A percentile compares a stretch with the other conserved stretches of the same genome.
Conservation (phyloP, 2,888 invertebrate species). For the Ophion ellenae region DNA sequence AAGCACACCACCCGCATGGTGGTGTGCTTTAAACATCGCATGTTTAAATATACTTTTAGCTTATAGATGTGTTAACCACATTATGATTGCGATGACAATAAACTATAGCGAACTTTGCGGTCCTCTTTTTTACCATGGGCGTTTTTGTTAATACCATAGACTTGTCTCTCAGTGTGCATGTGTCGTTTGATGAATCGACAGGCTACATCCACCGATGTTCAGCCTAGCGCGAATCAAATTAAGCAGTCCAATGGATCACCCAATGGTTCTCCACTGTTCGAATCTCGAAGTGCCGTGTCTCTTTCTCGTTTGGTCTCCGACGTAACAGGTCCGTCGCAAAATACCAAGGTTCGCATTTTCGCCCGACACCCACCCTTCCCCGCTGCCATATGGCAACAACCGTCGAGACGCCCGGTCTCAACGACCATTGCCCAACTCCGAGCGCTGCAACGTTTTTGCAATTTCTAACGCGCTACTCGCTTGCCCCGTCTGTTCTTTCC, state of each 20-base stretch:
- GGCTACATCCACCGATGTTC: background rate
- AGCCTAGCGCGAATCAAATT: background rate
- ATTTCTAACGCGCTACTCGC: slow-evolving; percentile 48
- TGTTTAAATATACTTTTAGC: too few relatives aligned
- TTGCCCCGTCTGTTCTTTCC: slow-evolving; percentile 1
- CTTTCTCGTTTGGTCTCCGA: slow-evolving; percentile 13
- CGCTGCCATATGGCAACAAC: slow-evolving; percentile 28
- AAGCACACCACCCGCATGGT: too few relatives aligned
- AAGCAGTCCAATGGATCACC: background rate
- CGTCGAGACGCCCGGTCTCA: slow-evolving; percentile 29
- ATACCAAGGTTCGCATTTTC: slow-evolving; percentile 60
- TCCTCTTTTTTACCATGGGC: too few relatives aligned
- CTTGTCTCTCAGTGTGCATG: background rate
- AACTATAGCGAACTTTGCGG: too few relatives aligned
- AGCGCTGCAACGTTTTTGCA: slow-evolving; percentile 51
- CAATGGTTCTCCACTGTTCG: background rate
- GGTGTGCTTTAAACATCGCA: too few relatives aligned
- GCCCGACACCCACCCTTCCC: slow-evolving; percentile 48
- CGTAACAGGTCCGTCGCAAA: slow-evolving; percentile 47
- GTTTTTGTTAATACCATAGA: too few relatives aligned
- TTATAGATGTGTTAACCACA: too few relatives aligned
- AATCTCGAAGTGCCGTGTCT: background rate
- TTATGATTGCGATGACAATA: too few relatives aligned
- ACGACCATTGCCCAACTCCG: slow-evolving; percentile 56
- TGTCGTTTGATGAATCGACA: background rate